Evolutionary conservation across 1,140 invertebrate genomes (phyloP).

Genomic region (Nymphalis io): DNA sequence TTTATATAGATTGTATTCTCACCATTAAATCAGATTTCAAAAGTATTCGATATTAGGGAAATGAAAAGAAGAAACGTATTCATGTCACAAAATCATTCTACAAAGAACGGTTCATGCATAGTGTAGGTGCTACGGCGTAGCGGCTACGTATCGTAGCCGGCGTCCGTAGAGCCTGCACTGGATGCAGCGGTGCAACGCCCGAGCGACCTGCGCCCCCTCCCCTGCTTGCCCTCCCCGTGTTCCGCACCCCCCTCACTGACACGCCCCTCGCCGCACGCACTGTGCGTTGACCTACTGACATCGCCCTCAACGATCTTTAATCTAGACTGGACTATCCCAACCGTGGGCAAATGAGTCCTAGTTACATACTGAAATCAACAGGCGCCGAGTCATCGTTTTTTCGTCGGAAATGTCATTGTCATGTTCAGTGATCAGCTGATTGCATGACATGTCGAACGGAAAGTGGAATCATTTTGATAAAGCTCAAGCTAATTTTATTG

Average conservation of each 20-base stretch:
- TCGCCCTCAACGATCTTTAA: slow-evolving; percentile 74
- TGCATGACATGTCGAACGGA: slow-evolving; percentile 21
- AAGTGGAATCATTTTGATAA: slow-evolving; percentile 6
- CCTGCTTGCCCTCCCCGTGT: slow-evolving; percentile 31
- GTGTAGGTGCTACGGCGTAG: slow-evolving; percentile 51
- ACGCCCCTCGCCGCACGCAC: slow-evolving; percentile 68
- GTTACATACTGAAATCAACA: slow-evolving; percentile 26
- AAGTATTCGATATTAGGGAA: slow-evolving; percentile 15
- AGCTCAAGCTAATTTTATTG: slow-evolving; percentile 16
- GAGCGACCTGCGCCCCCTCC: slow-evolving; percentile 49
- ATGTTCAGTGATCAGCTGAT: slow-evolving; percentile 33
- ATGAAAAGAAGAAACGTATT: slow-evolving; percentile 15
- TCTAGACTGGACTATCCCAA: slow-evolving; percentile 58
- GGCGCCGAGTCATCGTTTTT: slow-evolving; percentile 19
- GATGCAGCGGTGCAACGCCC: slow-evolving; percentile 71
- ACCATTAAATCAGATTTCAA: slow-evolving; percentile 33
- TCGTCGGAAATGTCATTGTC: slow-evolving; percentile 7
- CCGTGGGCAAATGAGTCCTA: slow-evolving; percentile 38
- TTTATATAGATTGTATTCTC: slow-evolving; percentile 12
- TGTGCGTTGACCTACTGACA: slow-evolving; percentile 78
- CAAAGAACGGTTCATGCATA: slow-evolving; percentile 38
- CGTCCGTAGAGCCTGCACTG: slow-evolving; percentile 62
- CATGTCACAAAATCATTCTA: slow-evolving; percentile 35
- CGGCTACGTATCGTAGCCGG: slow-evolving; percentile 59
- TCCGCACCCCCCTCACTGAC: slow-evolving; percentile 38